phyloP scores from a whole-genome alignment of 1,140 invertebrate species.

The Saxidomus purpurata region DNA sequence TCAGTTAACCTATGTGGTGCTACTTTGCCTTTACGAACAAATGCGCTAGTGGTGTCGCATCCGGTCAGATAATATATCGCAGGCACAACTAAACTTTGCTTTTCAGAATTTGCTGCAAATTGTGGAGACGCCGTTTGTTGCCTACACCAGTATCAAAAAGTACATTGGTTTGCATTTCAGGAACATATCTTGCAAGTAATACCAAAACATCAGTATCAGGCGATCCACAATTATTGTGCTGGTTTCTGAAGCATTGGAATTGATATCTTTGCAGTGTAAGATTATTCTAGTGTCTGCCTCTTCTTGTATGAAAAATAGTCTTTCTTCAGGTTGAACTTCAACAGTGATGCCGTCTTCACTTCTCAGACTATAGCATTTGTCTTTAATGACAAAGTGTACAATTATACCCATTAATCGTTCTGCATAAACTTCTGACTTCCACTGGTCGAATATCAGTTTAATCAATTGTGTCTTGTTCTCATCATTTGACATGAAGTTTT shows the following conservation, averaged over 20 bases:
- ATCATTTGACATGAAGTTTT: not conserved
- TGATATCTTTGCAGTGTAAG: not conserved
- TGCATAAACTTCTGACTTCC: not conserved
- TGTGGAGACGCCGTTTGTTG: not conserved
- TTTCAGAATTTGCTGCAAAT: not conserved
- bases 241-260: no score
- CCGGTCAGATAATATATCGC: not conserved
- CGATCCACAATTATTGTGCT: slow-evolving; percentile 17
- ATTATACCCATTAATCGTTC: not conserved
- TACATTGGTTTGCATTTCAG: no score
- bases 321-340: not conserved
- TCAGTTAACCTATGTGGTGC: not conserved
- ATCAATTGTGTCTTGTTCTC: slow-evolving; percentile 26
- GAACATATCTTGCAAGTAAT: no score
- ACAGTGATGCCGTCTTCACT: not conserved
- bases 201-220: slow-evolving; percentile 10
- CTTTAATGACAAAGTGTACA: not conserved
- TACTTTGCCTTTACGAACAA: slow-evolving; percentile 13
- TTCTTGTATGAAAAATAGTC: not conserved
- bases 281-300: slow-evolving; percentile 37
- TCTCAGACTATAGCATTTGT: not conserved
- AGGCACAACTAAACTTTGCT: not conserved
- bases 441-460: not conserved
- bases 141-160: no score
- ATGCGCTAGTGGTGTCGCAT: slow-evolving; percentile 14